Evolutionary conservation across 2,113 vertebrate genomes (phyloP).

Genomic region (Phoxinus phoxinus): DNA sequence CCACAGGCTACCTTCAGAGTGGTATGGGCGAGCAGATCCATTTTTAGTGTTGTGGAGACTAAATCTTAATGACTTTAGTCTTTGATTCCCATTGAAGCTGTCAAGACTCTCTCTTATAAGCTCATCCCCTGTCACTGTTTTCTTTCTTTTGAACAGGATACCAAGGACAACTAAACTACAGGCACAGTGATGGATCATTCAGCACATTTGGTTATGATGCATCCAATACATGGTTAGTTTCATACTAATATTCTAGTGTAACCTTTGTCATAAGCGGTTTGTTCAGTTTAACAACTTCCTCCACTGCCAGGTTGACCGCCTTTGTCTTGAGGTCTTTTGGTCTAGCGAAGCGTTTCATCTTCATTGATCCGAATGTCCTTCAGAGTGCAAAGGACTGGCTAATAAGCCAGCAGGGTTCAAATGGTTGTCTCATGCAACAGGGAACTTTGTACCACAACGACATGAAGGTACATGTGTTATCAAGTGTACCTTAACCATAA

Average conservation of each 20-base stretch:
- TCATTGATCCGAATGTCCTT: conserved; percentile 31
- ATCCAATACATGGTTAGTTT: conserved; percentile 89
- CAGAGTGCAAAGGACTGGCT: conserved; percentile 71
- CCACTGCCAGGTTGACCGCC: conserved; percentile 79
- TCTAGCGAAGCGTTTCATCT: no score
- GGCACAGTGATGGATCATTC: conserved; percentile 67
- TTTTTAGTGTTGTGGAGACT: no score
- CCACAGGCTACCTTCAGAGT: conserved; percentile 2
- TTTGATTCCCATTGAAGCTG: accelerated
- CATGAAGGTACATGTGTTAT: no score
- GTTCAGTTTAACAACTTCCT: neutral
- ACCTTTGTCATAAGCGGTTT: neutral
- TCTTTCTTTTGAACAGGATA: conserved; percentile 74
- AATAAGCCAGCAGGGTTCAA: conserved; percentile 67
- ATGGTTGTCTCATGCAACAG: conserved; percentile 76
- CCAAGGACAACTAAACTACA: conserved; percentile 85
- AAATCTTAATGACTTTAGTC: no score
- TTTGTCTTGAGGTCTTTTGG: conserved; percentile 78
- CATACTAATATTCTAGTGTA: accelerated
- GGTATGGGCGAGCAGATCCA: conserved; percentile 70
- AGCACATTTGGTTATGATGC: conserved; percentile 75
- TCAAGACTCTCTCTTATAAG: no score
- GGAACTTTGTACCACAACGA: conserved; percentile 79
- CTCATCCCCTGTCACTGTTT: no score
- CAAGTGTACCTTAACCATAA: no score